phyloP scores from a whole-genome alignment of 2,888 invertebrate genomes.

The Lasioglossum pauxillum region DNA sequence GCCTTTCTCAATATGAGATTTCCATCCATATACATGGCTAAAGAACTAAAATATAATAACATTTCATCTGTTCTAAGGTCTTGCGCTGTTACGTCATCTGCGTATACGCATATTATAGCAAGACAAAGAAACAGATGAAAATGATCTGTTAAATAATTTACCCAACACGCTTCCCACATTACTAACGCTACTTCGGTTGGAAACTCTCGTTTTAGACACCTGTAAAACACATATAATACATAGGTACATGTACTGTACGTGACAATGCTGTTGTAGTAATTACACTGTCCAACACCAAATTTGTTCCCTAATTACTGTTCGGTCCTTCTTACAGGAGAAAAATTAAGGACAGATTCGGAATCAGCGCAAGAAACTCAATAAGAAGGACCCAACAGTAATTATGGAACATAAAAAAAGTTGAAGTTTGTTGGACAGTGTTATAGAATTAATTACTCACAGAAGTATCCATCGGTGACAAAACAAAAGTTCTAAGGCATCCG shows the following conservation, averaged over 20 bases:
- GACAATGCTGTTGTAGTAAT: background rate
- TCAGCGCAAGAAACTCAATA: no score
- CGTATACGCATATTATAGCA: constrained; percentile 96
- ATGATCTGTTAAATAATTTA: constrained; percentile 97
- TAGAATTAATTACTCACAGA: constrained; percentile 86
- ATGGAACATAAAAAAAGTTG: no score
- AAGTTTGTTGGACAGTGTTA: no score
- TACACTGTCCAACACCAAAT: no score
- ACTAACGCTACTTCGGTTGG: constrained; percentile 94
- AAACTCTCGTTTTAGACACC: constrained; percentile 96
- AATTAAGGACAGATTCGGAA: no score
- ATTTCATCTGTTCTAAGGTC: constrained; percentile 97
- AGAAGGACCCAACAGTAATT: no score
- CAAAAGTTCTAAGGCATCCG: constrained; percentile 94
- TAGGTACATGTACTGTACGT: background rate
- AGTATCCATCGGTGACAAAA: constrained; percentile 98
- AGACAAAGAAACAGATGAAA: constrained; percentile 98
- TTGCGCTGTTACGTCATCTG: constrained; percentile 96
- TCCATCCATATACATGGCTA: constrained; percentile 99
- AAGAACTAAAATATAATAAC: constrained; percentile 96
- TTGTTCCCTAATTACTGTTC: no score
- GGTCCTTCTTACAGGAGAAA: no score
- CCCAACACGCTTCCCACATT: constrained; percentile 99
- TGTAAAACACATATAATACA: constrained; percentile 79
- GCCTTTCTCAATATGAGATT: constrained; percentile 95